Evolutionary conservation across 2,113 vertebrate genomes (phyloP).

Genomic region (Megaceryle torquata): DNA sequence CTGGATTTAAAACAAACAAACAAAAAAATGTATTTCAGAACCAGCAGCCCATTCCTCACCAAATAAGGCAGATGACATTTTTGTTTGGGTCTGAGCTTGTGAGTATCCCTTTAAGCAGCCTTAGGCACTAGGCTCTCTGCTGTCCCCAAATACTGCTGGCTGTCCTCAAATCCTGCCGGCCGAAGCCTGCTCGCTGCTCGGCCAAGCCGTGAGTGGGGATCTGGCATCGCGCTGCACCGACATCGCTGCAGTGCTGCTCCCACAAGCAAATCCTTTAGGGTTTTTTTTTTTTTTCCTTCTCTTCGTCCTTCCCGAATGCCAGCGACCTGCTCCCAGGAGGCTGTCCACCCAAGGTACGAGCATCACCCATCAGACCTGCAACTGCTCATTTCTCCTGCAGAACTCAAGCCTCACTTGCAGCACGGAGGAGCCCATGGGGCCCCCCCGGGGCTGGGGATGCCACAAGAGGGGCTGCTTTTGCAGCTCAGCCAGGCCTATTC

Average conservation of each 20-base stretch:
- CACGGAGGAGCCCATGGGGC: rapidly evolving
- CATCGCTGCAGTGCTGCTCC: background rate
- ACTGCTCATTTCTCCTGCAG: background rate
- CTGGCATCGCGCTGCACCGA: background rate
- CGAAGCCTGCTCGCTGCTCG: background rate
- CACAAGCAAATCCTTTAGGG: background rate
- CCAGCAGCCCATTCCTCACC: slow-evolving; percentile 47
- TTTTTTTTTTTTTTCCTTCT: background rate
- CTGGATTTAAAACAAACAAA: slow-evolving; percentile 45
- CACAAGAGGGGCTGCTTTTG: background rate
- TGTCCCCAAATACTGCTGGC: background rate
- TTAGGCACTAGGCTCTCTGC: background rate
- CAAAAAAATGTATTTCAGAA: slow-evolving; percentile 35
- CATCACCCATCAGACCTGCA: background rate
- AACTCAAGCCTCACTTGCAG: background rate
- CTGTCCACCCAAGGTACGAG: background rate
- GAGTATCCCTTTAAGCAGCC: slow-evolving; percentile 53
- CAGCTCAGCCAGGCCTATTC: background rate
- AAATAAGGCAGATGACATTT: slow-evolving; percentile 58
- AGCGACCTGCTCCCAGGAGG: background rate
- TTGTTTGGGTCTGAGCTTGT: background rate
- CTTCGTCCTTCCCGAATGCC: background rate
- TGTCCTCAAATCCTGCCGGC: background rate
- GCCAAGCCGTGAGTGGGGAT: background rate
- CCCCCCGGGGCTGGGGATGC: background rate